A percentile compares a stretch with the other conserved stretches of the same genome.
These are phyloP conservation scores for Agonopterix alstromeriana DNA, from an alignment of 2,888 invertebrate genomes.

Conservation along the genomic window DNA sequence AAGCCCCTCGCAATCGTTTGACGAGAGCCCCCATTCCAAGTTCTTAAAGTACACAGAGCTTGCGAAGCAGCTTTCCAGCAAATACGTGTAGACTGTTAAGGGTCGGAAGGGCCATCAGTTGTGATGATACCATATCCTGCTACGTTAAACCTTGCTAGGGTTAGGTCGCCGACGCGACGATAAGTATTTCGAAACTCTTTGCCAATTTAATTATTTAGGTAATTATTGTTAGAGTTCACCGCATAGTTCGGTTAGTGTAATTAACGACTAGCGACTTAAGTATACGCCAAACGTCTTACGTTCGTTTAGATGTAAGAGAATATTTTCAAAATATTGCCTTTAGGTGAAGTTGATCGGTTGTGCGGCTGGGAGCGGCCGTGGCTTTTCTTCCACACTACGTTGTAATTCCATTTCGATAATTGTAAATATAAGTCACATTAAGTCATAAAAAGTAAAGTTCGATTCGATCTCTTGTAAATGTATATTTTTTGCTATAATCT, in stretches of 20 bases:
- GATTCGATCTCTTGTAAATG: slow-evolving; percentile 77
- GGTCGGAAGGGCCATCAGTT: slow-evolving; percentile 57
- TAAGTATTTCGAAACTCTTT: slow-evolving; percentile 77
- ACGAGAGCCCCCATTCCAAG: slow-evolving; percentile 97
- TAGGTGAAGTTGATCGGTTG: slow-evolving; percentile 53
- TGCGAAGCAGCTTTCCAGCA: slow-evolving; percentile 98
- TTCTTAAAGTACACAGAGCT: slow-evolving; percentile 99
- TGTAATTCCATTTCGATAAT: slow-evolving; percentile 74
- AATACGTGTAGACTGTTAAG: slow-evolving; percentile 86
- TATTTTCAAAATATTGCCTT: slow-evolving; percentile 76
- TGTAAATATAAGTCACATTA: slow-evolving; percentile 74
- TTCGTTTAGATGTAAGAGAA: slow-evolving; percentile 68
- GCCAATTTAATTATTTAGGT: slow-evolving; percentile 77
- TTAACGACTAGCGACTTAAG: slow-evolving; percentile 73
- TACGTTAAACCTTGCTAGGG: slow-evolving; percentile 74
- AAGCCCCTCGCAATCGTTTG: slow-evolving; percentile 80
- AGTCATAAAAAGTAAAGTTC: slow-evolving; percentile 66
- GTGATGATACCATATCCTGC: slow-evolving; percentile 90
- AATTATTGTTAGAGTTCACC: slow-evolving; percentile 71
- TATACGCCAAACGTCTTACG: slow-evolving; percentile 77
- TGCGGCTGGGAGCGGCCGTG: slow-evolving; percentile 44
- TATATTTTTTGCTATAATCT: slow-evolving; percentile 67
- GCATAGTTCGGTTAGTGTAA: slow-evolving; percentile 74
- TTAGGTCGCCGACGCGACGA: slow-evolving; percentile 69
- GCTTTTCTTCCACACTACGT: slow-evolving; percentile 69